These are phyloP conservation scores for Acrobasis repandana DNA, from an alignment of 2,888 invertebrate genomes.

Conservation along the genomic window DNA sequence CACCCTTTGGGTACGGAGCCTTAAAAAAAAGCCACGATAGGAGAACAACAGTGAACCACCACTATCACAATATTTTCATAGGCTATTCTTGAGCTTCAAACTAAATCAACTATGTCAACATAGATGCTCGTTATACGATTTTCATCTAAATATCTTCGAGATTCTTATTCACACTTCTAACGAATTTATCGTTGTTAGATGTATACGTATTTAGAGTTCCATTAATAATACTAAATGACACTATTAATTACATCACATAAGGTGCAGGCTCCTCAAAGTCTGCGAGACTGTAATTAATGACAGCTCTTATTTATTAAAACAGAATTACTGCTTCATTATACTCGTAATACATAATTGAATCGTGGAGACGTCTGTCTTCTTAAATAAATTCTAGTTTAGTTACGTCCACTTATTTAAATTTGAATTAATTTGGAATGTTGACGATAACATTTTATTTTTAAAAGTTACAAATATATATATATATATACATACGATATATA, in stretches of 20 bases:
- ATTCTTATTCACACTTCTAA: background rate
- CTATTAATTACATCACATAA: background rate
- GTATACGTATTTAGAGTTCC: background rate
- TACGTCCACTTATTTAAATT: background rate
- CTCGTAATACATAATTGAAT: slow-evolving; percentile 2
- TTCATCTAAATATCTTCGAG: no score
- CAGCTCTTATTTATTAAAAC: background rate
- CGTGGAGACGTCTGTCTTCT: background rate
- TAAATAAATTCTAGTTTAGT: slow-evolving; percentile 1
- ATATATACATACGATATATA: no score
- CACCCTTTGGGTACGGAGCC: no score
- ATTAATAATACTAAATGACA: background rate
- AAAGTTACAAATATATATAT: no score
- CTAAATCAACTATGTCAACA: no score
- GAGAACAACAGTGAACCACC: no score
- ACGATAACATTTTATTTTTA: no score
- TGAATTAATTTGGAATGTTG: background rate
- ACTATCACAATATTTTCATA: no score
- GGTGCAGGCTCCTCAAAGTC: background rate
- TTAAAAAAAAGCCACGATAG: no score
- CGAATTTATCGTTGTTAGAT: background rate
- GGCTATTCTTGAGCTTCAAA: no score
- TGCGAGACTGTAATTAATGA: background rate
- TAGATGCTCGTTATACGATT: no score
- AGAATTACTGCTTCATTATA: background rate